These are phyloP conservation scores for Sander lucioperca DNA, from an alignment of 2,113 vertebrate species.

Conservation along the genomic window DNA sequence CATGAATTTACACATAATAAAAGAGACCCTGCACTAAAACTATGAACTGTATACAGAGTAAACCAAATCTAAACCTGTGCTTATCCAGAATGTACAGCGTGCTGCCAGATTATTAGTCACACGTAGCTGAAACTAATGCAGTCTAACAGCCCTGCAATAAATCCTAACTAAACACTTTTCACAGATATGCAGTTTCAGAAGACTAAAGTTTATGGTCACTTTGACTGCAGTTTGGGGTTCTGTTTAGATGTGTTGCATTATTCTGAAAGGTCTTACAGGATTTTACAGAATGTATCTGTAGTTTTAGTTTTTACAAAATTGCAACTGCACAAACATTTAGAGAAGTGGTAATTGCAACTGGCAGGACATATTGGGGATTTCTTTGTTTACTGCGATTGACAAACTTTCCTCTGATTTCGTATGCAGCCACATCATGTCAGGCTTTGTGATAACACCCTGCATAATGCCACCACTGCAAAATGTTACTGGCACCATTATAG, in stretches of 20 bases:
- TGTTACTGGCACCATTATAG: slow-evolving; percentile 21
- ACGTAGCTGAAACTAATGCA: not conserved
- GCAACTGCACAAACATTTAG: slow-evolving; percentile 41
- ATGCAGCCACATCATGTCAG: slow-evolving; percentile 15
- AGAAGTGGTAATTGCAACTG: slow-evolving; percentile 55
- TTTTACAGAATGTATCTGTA: not conserved
- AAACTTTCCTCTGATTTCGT: slow-evolving; percentile 54
- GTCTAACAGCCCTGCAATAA: not conserved
- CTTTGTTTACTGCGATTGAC: slow-evolving; percentile 34
- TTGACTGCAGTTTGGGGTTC: not conserved
- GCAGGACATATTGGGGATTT: slow-evolving; percentile 60
- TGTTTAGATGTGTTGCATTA: not conserved
- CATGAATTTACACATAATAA: not conserved
- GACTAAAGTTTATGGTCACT: not conserved
- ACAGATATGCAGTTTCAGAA: not conserved
- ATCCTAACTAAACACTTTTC: not conserved
- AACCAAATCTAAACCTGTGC: not conserved
- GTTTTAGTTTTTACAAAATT: slow-evolving; percentile 38
- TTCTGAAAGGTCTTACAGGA: slow-evolving; percentile 1
- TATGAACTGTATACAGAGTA: too few species aligned
- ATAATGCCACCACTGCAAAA: not conserved
- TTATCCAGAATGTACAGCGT: not conserved
- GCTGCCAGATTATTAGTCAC: not conserved
- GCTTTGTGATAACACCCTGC: not conserved
- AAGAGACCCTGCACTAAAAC: not conserved